Evolutionary conservation across 2,113 vertebrate genomes (phyloP).

Genomic region (Sapajus apella): DNA sequence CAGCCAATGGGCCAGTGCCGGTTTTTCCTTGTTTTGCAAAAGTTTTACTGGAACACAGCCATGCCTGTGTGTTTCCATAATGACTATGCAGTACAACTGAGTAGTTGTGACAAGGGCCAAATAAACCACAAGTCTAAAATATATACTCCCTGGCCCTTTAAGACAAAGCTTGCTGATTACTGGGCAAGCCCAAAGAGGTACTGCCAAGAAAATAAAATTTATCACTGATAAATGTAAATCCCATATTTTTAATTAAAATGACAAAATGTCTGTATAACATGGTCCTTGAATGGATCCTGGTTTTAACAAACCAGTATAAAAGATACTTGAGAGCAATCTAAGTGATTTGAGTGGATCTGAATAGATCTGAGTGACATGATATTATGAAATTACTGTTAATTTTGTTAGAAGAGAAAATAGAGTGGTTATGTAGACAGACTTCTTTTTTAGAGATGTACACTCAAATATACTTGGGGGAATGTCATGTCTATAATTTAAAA

Average conservation of each 20-base stretch:
- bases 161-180: background rate
- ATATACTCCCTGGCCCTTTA: background rate
- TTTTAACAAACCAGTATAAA: conserved; percentile 8
- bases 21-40: background rate
- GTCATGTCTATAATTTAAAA: background rate
- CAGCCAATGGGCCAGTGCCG: background rate
- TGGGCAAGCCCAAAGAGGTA: background rate
- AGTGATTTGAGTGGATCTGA: background rate
- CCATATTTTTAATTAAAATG: conserved; percentile 27
- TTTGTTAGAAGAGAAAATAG: background rate
- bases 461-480: background rate
- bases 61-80: background rate
- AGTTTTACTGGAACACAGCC: background rate
- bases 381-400: background rate
- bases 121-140: background rate
- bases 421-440: background rate
- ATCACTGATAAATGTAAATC: background rate
- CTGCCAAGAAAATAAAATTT: conserved; percentile 9
- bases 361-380: background rate
- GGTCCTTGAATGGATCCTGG: background rate
- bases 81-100: background rate
- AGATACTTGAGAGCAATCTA: background rate
- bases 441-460: background rate
- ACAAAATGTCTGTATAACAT: background rate
- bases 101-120: background rate